Percentiles rank a stretch among this genome's conserved stretches.
Evolutionary conservation across 2,888 invertebrate species (phyloP).

Genomic region (Galerucella nymphaeae): DNA sequence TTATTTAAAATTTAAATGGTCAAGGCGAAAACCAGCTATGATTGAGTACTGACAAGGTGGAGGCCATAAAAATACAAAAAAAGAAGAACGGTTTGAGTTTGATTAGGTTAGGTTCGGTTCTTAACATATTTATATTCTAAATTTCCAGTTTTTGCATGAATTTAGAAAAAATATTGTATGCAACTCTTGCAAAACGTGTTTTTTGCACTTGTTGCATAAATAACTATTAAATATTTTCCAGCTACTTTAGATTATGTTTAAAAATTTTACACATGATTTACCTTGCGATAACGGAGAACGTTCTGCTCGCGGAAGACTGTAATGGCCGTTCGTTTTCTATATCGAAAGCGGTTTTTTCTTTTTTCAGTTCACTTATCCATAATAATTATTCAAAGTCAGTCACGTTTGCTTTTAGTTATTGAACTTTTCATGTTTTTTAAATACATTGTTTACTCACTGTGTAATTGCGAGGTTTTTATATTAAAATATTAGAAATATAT

Average conservation of each 20-base stretch:
- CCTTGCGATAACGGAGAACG: background rate
- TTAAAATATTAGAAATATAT: background rate
- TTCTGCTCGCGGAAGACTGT: background rate
- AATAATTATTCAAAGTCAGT: constrained; percentile 1
- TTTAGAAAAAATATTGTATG: too few relatives aligned
- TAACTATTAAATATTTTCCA: background rate
- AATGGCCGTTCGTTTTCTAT: background rate
- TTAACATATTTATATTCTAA: too few relatives aligned
- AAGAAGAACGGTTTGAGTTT: too few relatives aligned
- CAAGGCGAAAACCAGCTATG: too few relatives aligned
- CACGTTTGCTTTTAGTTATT: background rate
- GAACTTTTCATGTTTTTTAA: background rate
- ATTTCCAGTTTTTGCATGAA: too few relatives aligned
- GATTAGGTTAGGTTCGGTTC: too few relatives aligned
- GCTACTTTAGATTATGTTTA: background rate
- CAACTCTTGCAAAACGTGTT: too few relatives aligned
- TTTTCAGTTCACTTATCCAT: background rate
- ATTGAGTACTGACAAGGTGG: too few relatives aligned
- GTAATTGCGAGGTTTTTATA: background rate
- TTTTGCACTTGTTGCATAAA: too few relatives aligned
- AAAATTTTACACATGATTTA: background rate
- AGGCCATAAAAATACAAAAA: too few relatives aligned
- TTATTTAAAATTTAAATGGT: too few relatives aligned
- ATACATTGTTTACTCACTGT: background rate
- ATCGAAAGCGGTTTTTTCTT: background rate